phyloP scores from a whole-genome alignment of 2,113 vertebrate species.

The Pyxicephalus adspersus region DNA sequence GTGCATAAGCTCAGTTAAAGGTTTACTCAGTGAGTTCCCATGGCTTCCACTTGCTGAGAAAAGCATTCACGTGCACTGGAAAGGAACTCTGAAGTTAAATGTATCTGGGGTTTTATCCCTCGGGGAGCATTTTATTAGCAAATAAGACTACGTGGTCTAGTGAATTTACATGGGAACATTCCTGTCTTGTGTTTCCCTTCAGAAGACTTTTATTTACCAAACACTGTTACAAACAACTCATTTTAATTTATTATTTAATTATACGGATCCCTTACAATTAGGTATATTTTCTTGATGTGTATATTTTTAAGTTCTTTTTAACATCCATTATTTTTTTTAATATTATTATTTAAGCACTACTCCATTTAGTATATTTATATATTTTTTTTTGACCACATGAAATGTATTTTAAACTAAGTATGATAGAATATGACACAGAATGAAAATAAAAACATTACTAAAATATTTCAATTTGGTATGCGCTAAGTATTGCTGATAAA shows the following conservation, averaged over 20 bases:
- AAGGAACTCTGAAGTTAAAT: slow-evolving; percentile 72
- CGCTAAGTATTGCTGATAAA: no score
- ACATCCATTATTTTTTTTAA: no score
- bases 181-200: slow-evolving; percentile 59
- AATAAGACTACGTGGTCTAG: slow-evolving; percentile 61
- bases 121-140: slow-evolving; percentile 65
- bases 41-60: slow-evolving; percentile 61
- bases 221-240: slow-evolving; percentile 16
- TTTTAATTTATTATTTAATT: background rate
- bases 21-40: slow-evolving; percentile 64
- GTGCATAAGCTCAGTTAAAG: slow-evolving; percentile 58
- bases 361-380: no score
- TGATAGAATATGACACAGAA: no score
- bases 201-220: slow-evolving; percentile 53
- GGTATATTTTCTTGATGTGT: no score
- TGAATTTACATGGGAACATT: slow-evolving; percentile 67
- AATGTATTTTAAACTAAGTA: no score
- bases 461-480: no score
- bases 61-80: slow-evolving; percentile 61
- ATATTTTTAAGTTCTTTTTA: no score
- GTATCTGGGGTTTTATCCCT: slow-evolving; percentile 64
- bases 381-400: no score
- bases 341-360: no score
- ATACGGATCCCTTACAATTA: background rate
- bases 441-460: no score